Base-by-base conservation (phyloP, 2,888 invertebrate species). In the Cecidostiba fungosa region DNA sequence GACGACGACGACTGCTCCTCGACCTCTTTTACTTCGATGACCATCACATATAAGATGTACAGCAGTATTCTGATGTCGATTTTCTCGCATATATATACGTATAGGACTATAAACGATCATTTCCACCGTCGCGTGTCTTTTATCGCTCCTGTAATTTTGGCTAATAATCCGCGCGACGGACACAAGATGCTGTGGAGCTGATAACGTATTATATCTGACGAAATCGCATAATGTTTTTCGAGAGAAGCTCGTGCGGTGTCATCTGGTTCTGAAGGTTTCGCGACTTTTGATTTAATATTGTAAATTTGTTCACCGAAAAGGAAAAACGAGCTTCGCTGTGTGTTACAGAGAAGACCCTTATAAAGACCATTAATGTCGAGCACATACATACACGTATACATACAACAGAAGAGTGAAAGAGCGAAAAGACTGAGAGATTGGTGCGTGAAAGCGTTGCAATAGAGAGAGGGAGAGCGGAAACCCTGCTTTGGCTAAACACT, bases 401-500 rank as follows among this genome's bases (percentile, higher is more conserved):
- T 23, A 54, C 3, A 54, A n/a, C 0, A n/a, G 19, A 39, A 54
- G 32, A 50, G 1, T 6, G 54, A 23, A n/a, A 47, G 23, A 62
- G 54, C 43, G 43, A 43, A 59, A 19, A 54, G 54, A 54, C n/a
- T n/a, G 47, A 59, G 43, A 73, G 77, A 77, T 77, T 82, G 82
- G 78, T 62, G 74, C 77, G 50, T 84, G 77, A 86, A 86, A 78
- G 66, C 74, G 76, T 26, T 39, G 36, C 47, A 32, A 32, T 32
- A 32, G 32, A 39, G 6, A 10, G 36, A 84, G 83, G 81, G 84
- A 83, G 86, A 88, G 87, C 88, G 88, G 90, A 91, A 90, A 89
- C 90, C 91, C 85, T 84, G 86, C 88, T 85, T 89, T 90, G 87
- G 86, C 77, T 88, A 89, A 90, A 89, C 89, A 88, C n/a, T 8